Conservation (phyloP, 2,797 vertebrate genomes). For the Melanotaenia pygmaea region DNA sequence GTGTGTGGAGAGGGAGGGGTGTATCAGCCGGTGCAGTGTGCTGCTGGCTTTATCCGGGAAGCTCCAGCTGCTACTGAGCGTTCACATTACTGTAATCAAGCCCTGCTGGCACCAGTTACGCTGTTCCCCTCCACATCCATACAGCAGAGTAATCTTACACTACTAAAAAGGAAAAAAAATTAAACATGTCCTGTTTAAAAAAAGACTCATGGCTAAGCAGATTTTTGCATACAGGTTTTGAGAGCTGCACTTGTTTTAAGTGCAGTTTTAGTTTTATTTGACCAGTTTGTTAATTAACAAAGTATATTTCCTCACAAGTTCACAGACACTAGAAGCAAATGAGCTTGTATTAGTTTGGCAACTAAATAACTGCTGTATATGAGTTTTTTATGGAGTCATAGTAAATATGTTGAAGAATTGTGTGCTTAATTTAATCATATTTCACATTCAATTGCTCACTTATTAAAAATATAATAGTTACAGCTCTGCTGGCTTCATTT, state of each 20-base stretch:
- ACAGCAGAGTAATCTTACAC: conserved; percentile 57
- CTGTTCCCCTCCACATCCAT: conserved; percentile 42
- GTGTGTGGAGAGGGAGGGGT: conserved; percentile 25
- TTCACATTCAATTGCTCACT: neutral
- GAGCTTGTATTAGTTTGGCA: neutral
- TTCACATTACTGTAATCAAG: conserved; percentile 78
- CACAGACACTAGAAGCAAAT: neutral
- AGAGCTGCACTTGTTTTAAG: neutral
- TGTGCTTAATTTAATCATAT: neutral
- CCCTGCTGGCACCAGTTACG: conserved; percentile 54
- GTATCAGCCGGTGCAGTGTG: conserved; percentile 52
- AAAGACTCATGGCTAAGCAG: conserved; percentile 19
- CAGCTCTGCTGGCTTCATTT: neutral
- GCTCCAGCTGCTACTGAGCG: conserved; percentile 70
- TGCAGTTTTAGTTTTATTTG: neutral
- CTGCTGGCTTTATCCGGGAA: conserved; percentile 63
- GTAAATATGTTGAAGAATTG: too few relatives aligned
- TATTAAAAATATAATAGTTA: neutral
- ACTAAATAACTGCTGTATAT: too few relatives aligned
- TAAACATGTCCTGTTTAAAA: conserved; percentile 34
- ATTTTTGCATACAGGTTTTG: conserved; percentile 15
- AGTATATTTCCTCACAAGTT: neutral
- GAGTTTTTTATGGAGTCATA: too few relatives aligned
- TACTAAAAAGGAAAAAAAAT: conserved; percentile 50
- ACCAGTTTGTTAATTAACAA: neutral